A percentile compares a stretch with the other conserved stretches of the same genome.
Evolutionary conservation across 2,113 vertebrate species (phyloP).

Genomic region (Thamnaconus septentrionalis): DNA sequence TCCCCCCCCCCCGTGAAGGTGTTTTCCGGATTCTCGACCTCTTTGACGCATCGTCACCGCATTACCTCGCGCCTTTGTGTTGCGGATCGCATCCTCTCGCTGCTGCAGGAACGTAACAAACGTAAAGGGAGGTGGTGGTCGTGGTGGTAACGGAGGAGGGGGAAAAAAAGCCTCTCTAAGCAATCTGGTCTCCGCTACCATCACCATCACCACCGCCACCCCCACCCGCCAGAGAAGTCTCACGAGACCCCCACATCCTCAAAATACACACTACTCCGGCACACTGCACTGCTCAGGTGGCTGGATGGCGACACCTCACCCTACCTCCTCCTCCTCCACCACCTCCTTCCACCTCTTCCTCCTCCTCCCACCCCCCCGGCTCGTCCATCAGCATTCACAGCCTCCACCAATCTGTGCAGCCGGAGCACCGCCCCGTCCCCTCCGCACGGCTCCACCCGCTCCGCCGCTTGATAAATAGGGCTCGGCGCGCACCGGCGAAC

Average conservation of each 20-base stretch:
- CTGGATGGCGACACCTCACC: conserved; percentile 13
- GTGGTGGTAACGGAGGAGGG: too few species aligned
- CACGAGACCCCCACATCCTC: conserved; percentile 33
- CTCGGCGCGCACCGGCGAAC: conserved; percentile 81
- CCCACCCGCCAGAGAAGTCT: conserved; percentile 8
- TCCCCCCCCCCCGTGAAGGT: not conserved
- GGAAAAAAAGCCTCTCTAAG: too few species aligned
- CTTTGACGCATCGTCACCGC: conserved; percentile 39
- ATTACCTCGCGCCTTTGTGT: conserved; percentile 39
- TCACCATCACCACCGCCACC: not conserved
- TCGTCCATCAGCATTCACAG: conserved; percentile 71
- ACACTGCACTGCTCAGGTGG: conserved; percentile 32
- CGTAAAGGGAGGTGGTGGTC: too few species aligned
- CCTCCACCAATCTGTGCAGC: conserved; percentile 80
- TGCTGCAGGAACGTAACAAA: conserved; percentile 14
- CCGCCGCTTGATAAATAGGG: conserved; percentile 86
- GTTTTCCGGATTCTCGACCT: not conserved
- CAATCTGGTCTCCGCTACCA: too few species aligned
- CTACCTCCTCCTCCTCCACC: not conserved
- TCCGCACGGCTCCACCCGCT: conserved; percentile 78
- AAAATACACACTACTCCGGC: conserved; percentile 37
- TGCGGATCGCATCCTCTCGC: conserved; percentile 14
- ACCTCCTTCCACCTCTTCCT: conserved; percentile 18
- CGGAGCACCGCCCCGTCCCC: conserved; percentile 81
- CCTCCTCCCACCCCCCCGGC: conserved; percentile 45